Evolutionary conservation across 2,797 vertebrate genomes (phyloP).

Genomic region (Crypturellus tataupa): DNA sequence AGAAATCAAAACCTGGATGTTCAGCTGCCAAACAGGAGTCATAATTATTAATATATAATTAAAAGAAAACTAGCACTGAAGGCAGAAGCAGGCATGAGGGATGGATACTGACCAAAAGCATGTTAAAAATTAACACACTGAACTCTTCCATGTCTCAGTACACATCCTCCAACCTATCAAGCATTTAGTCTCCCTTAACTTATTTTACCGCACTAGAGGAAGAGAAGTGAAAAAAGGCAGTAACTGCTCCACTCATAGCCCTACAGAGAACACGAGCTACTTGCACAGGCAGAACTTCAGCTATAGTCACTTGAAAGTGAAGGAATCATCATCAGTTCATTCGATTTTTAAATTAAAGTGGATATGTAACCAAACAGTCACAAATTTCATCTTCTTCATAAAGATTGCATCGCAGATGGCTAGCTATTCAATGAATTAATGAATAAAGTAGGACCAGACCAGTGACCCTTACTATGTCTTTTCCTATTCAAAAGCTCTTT

Average conservation of each 20-base stretch:
- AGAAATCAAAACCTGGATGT: not conserved
- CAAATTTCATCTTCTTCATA: not conserved
- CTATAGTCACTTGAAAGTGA: not conserved
- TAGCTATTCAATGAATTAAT: not conserved
- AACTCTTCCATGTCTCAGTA: not conserved
- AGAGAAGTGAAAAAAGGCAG: not conserved
- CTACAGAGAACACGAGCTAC: not conserved
- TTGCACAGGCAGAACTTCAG: not conserved
- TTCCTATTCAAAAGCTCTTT: not conserved
- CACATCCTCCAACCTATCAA: not conserved
- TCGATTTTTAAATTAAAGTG: not conserved
- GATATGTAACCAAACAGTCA: not conserved
- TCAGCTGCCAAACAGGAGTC: not conserved
- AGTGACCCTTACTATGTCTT: not conserved
- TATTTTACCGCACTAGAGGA: not conserved
- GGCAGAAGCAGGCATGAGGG: not conserved
- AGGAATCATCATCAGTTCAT: not conserved
- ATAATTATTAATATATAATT: not conserved
- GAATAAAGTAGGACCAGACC: not conserved
- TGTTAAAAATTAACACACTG: not conserved
- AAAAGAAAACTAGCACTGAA: not conserved
- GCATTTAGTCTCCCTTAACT: not conserved
- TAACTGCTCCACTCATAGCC: not conserved
- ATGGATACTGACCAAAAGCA: not conserved
- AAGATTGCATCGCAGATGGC: not conserved